Evolutionary conservation across 2,113 vertebrate species (phyloP).

Genomic region (Psilopogon haemacephalus): DNA sequence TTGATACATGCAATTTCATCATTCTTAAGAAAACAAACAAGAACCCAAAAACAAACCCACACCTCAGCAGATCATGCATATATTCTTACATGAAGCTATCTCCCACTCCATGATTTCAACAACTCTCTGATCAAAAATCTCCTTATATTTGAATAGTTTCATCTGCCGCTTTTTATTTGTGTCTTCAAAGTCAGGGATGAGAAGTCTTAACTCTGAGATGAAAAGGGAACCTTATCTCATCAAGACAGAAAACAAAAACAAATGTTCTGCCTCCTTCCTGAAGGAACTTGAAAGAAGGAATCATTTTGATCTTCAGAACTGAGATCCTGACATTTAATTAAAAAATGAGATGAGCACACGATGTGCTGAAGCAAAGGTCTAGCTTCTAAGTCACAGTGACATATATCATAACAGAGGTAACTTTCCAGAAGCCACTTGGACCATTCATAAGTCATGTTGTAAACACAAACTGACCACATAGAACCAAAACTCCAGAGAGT

Average conservation of each 20-base stretch:
- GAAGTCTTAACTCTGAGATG: constrained; percentile 49
- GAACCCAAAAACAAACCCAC: accelerated
- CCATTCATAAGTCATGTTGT: not conserved
- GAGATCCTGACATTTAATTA: constrained; percentile 61
- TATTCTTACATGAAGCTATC: not conserved
- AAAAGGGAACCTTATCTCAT: constrained; percentile 31
- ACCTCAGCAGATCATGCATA: not conserved
- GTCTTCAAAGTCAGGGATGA: constrained; percentile 30
- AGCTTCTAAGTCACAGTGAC: not conserved
- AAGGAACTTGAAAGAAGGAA: not conserved
- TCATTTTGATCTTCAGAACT: constrained; percentile 34
- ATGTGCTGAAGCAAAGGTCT: constrained; percentile 25
- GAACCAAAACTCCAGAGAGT: not conserved
- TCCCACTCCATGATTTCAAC: not conserved
- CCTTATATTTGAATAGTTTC: not conserved
- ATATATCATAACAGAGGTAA: not conserved
- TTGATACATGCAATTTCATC: not conserved
- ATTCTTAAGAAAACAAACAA: not conserved
- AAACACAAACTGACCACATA: not conserved
- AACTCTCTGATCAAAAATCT: constrained; percentile 43
- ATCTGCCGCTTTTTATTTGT: constrained; percentile 10
- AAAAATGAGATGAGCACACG: not conserved
- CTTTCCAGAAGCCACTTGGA: not conserved
- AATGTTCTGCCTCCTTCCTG: not conserved
- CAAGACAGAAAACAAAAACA: constrained; percentile 28